Base-by-base conservation (phyloP, 2,113 vertebrate species). In the Cyprinus carpio region DNA sequence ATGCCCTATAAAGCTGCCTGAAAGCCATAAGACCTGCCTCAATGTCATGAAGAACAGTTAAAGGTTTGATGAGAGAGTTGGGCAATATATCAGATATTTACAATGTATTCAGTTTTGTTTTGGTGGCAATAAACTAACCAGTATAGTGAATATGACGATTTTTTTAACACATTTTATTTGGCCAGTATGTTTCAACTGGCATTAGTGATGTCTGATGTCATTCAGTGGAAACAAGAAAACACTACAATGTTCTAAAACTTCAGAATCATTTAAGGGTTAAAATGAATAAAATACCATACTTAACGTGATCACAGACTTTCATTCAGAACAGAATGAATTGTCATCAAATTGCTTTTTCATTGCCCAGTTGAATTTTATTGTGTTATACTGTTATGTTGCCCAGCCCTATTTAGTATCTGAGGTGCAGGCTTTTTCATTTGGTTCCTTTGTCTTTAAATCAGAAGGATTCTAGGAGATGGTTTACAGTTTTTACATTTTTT, bases 1-100 rank as follows among this genome's bases (percentile, higher is more conserved):
- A 89, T 90, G 87, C 86, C 11, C 62, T 54, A 51, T 18, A 27
- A 49, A 75, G 43, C 74, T 75, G 74, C 46, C 74, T 75, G 74
- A 75, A 51, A 43, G 15, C 8, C 74, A 20, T 27, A 9, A 1
- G 6, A 25, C n/a, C 2, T n/a, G 12, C n/a, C 72, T 46, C 31
- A 16, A 2, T 27, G 40, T 27, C 40, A 75, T 74, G 10, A n/a
- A 16, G 72, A 46, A 25, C 13, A 49, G 15, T 4, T 49, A 49
- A 15, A 49, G 20, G 0, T n/a, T 74, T 74, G 37, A 74, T 74
- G n/a, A 23, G 23, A 74, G 37, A 25, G 31, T 18, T 40, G 75
- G 27, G 27, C 27, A 77, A 56, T 34, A 77, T 31, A 77, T 56
- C 75, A 77, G 34, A n/a, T 72, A 34, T 69, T 69, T 72, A 72